Evolutionary conservation across 2,888 invertebrate species (phyloP).

Genomic region (Tetranychus truncatus): DNA sequence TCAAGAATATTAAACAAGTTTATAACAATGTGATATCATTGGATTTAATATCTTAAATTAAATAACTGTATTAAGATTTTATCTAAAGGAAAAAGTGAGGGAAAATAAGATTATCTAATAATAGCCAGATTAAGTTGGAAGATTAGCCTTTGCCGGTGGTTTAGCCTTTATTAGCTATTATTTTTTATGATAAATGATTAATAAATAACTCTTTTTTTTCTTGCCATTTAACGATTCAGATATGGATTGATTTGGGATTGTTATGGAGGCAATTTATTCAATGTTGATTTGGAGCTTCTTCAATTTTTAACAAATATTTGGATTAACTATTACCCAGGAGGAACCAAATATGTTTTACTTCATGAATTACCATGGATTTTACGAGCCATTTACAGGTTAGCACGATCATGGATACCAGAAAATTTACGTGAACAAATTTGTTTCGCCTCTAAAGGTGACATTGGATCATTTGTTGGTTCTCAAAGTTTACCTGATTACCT

Average conservation of each 20-base stretch:
- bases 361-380: constrained; percentile 10
- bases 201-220: neutral
- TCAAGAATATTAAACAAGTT: too few relatives aligned
- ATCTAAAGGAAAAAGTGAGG: too few relatives aligned
- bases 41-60: too few relatives aligned
- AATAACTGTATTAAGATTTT: too few relatives aligned
- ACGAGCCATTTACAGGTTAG: neutral
- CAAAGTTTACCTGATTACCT: constrained; percentile 7
- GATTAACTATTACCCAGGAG: constrained; percentile 8
- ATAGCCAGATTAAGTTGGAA: too few relatives aligned
- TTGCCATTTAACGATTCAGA: neutral
- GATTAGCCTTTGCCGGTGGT: too few relatives aligned
- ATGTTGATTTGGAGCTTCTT: constrained; percentile 5
- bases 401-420: neutral
- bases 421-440: neutral
- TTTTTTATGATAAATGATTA: neutral
- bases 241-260: constrained; percentile 10
- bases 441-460: neutral
- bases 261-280: constrained; percentile 9
- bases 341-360: neutral
- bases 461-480: constrained; percentile 1
- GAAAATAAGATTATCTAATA: too few relatives aligned
- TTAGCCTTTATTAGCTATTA: too few relatives aligned
- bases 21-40: too few relatives aligned
- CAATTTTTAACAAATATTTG: constrained; percentile 6